Conservation (phyloP, 2,113 vertebrate genomes). For the Proterorhinus semilunaris region DNA sequence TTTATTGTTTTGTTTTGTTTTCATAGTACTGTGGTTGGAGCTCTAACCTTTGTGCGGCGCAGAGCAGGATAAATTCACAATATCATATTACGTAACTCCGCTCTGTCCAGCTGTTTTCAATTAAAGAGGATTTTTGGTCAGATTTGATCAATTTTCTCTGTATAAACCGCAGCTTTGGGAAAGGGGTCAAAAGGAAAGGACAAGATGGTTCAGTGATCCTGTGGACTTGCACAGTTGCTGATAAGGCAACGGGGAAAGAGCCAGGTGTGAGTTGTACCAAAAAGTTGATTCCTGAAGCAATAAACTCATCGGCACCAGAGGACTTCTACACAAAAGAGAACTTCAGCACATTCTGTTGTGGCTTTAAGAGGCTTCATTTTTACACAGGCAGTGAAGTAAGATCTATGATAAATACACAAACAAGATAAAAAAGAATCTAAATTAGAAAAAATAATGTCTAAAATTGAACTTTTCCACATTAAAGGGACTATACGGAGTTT, state of each 20-base stretch:
- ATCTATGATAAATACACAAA: no score
- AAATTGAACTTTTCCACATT: no score
- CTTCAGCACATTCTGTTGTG: no score
- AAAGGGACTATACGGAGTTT: no score
- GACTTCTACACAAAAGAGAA: neutral
- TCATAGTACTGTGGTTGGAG: neutral
- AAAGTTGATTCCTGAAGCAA: neutral
- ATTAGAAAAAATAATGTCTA: no score
- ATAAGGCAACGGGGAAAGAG: constrained; percentile 11
- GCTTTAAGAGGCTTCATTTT: no score
- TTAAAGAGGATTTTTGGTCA: constrained; percentile 39
- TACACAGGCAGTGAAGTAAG: no score
- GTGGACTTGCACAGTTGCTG: constrained; percentile 6
- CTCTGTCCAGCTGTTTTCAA: constrained; percentile 42
- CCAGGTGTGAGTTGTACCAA: neutral
- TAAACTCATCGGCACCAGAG: neutral
- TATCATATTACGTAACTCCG: constrained; percentile 48
- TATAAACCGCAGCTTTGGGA: constrained; percentile 30
- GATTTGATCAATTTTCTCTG: constrained; percentile 34
- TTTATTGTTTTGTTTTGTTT: neutral
- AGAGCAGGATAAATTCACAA: constrained; percentile 38
- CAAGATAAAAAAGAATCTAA: no score
- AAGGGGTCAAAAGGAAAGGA: constrained; percentile 17
- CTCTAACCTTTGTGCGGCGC: neutral
- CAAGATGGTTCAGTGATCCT: constrained; percentile 1